Percentiles rank a stretch among this genome's conserved stretches.
phyloP scores from a whole-genome alignment of 2,888 invertebrate species.

The Trachelus tabidus region DNA sequence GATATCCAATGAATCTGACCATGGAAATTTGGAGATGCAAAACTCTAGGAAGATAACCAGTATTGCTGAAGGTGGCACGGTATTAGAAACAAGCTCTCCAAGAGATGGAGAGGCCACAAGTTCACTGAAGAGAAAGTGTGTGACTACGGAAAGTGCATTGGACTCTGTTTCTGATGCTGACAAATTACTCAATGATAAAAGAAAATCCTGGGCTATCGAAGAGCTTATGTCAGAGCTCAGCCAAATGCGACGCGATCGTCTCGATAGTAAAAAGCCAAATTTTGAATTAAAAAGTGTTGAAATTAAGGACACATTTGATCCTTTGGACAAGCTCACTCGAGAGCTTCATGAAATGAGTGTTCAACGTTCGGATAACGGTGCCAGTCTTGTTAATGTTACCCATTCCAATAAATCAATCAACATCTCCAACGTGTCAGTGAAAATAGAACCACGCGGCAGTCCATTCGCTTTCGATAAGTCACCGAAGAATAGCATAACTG shows the following conservation, averaged over 20 bases:
- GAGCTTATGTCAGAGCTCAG: conserved; percentile 54
- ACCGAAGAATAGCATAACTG: conserved; percentile 23
- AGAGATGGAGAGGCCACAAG: not conserved
- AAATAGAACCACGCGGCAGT: conserved; percentile 9
- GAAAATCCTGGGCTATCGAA: conserved; percentile 60
- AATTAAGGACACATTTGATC: conserved; percentile 36
- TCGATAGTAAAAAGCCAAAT: conserved; percentile 29
- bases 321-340: conserved; percentile 40
- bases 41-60: not conserved
- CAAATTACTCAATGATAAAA: conserved; percentile 48
- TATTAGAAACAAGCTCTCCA: not conserved
- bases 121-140: not conserved
- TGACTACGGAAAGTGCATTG: not conserved
- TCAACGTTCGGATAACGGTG: conserved; percentile 20
- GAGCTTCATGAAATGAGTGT: conserved; percentile 48
- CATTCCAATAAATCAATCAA: conserved; percentile 19
- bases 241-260: conserved; percentile 40
- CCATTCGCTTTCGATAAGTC: conserved; percentile 34
- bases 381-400: conserved; percentile 6
- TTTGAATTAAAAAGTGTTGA: conserved; percentile 37
- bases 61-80: too few relatives aligned
- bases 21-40: not conserved
- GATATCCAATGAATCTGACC: conserved; percentile 15
- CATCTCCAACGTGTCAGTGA: conserved; percentile 33
- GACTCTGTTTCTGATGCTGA: not conserved